These are phyloP conservation scores for Aphidius ervi DNA, from an alignment of 1,140 invertebrate species.

Conservation along the genomic window DNA sequence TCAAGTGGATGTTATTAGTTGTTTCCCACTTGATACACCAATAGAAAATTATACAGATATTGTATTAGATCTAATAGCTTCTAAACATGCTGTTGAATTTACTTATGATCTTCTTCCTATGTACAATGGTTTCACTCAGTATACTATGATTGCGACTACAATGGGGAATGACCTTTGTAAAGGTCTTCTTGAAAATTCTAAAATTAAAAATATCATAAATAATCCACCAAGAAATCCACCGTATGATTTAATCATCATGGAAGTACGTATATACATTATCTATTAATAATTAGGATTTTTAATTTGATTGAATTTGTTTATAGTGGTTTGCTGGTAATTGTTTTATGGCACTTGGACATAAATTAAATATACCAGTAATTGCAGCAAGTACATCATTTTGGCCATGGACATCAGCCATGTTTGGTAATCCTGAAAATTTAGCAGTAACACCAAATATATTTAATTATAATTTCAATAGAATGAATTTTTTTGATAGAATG, in stretches of 20 bases:
- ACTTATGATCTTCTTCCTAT: background rate
- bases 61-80: background rate
- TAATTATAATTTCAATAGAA: slow-evolving; percentile 19
- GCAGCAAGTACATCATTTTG: slow-evolving; percentile 55
- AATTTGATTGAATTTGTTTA: background rate
- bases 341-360: slow-evolving; percentile 53
- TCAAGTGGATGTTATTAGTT: slow-evolving; percentile 35
- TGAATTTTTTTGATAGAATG: no score
- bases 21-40: slow-evolving; percentile 24
- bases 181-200: slow-evolving; percentile 16
- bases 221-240: slow-evolving; percentile 34
- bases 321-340: slow-evolving; percentile 43
- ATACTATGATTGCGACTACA: background rate
- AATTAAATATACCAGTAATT: slow-evolving; percentile 58
- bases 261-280: slow-evolving; percentile 22
- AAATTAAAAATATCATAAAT: slow-evolving; percentile 29
- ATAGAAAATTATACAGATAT: slow-evolving; percentile 32
- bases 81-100: slow-evolving; percentile 16
- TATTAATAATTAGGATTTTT: no score
- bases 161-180: slow-evolving; percentile 19
- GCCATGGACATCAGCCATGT: slow-evolving; percentile 59
- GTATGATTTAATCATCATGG: slow-evolving; percentile 33
- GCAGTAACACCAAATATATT: slow-evolving; percentile 9
- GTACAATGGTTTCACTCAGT: rapidly evolving
- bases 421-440: slow-evolving; percentile 60